Percentiles rank a stretch among this genome's conserved stretches.
These are phyloP conservation scores for Trileptium ribeirensis DNA, from an alignment of 2,888 invertebrate species.

Conservation along the genomic window DNA sequence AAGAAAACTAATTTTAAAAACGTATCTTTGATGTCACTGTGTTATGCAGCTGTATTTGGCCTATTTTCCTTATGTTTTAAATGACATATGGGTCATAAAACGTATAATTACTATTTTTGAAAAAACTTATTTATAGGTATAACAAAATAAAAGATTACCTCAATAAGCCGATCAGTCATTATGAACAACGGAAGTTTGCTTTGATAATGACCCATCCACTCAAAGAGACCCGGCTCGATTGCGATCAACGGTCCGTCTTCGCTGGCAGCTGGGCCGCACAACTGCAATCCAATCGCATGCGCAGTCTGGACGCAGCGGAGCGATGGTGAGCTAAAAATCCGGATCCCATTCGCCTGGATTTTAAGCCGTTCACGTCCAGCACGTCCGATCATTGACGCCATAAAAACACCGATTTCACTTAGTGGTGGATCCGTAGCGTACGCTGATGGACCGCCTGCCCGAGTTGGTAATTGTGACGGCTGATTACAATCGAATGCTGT, in stretches of 20 bases:
- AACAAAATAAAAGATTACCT: neutral
- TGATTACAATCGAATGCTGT: neutral
- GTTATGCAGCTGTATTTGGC: no score
- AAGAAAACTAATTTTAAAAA: no score
- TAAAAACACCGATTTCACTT: neutral
- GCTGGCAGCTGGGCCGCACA: neutral
- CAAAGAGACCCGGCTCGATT: neutral
- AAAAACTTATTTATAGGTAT: no score
- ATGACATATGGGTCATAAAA: no score
- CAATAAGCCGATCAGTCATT: neutral
- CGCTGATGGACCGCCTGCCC: neutral
- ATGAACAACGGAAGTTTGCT: neutral
- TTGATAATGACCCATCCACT: neutral
- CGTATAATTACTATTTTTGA: no score
- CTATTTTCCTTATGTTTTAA: no score
- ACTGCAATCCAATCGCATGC: neutral
- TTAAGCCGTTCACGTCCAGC: no score
- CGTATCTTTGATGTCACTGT: no score
- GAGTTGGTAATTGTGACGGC: neutral
- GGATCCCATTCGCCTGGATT: neutral
- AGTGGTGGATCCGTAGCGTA: neutral
- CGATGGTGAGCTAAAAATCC: neutral
- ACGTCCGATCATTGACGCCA: neutral
- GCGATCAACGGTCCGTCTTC: neutral
- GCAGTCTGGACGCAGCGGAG: neutral